Base-by-base conservation (phyloP, 1,140 invertebrate species). In the Drosophila baimaii region DNA sequence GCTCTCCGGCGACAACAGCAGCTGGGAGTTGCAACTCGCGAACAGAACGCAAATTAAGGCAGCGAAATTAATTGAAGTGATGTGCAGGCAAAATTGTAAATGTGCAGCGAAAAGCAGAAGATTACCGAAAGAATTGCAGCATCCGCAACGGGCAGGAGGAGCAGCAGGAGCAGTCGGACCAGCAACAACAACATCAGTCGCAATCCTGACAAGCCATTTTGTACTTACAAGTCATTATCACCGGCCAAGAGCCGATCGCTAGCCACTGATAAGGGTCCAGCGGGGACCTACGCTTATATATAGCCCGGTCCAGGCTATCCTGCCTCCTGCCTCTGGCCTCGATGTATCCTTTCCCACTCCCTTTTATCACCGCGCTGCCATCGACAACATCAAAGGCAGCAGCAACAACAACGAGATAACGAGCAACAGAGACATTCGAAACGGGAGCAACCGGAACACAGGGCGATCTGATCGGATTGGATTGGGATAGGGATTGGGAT, bases 161-260 rank as follows among this genome's bases (percentile, higher is more conserved):
- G 12, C 54, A 39, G 13, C 76, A 65, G 13, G 49, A 43, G 17
- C 77, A 72, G 44, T n/a, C n/a, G n/a, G n/a, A n/a, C n/a, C 71
- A 72, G 43, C 72, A 65, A 41, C 72, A 73, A 39, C 47, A 61
- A 55, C 77, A 59, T n/a, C 56, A 33, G 46, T 62, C 59, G 44
- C 73, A 62, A 64, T 63, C 73, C 86, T 90, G 88, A 90, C 88
- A 90, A 90, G 69, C 80, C 83, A 90, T 90, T 90, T 90, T 90
- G 88, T 90, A 88, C 77, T 84, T 90, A 90, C 88, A 90, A 89
- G 88, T 83, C 88, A 90, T 90, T 90, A 90, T 90, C 88, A 90
- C 88, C 88, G 82, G 72, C 63, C 66, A 49, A 59, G 68, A 65
- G 68, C 57, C 65, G 84, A 88, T 88, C 69, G 80, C 59, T 64